phyloP scores from a whole-genome alignment of 2,113 vertebrate species.

The Macaca mulatta region DNA sequence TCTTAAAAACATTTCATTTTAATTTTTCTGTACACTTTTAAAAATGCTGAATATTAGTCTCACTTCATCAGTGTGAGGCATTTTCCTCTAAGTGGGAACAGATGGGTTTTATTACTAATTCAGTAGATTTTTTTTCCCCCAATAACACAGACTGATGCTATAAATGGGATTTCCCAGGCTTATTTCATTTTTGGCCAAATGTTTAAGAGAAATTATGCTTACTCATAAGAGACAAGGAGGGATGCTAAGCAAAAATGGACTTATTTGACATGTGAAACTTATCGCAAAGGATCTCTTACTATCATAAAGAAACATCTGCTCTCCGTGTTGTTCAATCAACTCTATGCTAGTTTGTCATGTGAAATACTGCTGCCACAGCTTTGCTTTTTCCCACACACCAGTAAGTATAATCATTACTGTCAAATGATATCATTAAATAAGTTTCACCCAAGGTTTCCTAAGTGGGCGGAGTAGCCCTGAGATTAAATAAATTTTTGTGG shows the following conservation, averaged over 20 bases:
- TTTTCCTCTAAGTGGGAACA: constrained; percentile 60
- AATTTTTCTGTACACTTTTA: constrained; percentile 11
- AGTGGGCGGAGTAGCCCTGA: not conserved
- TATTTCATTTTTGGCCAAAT: constrained; percentile 63
- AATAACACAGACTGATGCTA: constrained; percentile 39
- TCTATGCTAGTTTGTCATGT: not conserved
- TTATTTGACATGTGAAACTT: constrained; percentile 50
- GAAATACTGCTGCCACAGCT: not conserved
- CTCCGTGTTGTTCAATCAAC: not conserved
- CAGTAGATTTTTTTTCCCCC: not conserved
- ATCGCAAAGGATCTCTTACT: not conserved
- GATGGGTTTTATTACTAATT: constrained; percentile 70
- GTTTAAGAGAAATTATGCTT: constrained; percentile 65
- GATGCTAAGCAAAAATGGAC: constrained; percentile 28
- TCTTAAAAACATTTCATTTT: not conserved
- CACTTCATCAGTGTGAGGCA: constrained; percentile 50
- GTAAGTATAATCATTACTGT: not conserved
- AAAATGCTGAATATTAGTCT: constrained; percentile 59
- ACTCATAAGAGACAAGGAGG: constrained; percentile 58
- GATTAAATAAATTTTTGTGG: not conserved
- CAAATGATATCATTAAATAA: not conserved
- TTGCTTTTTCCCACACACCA: not conserved
- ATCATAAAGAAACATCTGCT: constrained; percentile 43
- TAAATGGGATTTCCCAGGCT: constrained; percentile 60
- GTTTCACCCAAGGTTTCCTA: not conserved